Percentiles rank a stretch among this genome's conserved stretches.
Evolutionary conservation across 2,888 invertebrate genomes (phyloP).

Genomic region (Vandiemenella viatica): DNA sequence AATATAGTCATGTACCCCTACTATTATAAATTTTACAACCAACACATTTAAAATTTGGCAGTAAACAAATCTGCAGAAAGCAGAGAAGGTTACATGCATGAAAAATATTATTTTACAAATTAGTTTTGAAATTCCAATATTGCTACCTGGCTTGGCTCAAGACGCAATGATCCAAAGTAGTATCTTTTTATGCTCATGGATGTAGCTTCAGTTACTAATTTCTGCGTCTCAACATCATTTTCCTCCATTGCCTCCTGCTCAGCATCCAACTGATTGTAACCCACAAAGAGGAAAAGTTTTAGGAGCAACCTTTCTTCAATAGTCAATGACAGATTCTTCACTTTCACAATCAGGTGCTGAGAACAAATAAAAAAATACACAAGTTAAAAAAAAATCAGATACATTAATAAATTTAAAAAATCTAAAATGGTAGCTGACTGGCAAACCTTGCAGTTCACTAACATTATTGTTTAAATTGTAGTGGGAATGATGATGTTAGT

Average conservation of each 20-base stretch:
- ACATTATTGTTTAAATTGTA: no score
- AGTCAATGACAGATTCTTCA: constrained; percentile 69
- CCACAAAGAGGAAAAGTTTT: constrained; percentile 40
- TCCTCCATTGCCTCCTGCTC: constrained; percentile 47
- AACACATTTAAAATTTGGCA: no score
- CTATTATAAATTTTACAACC: no score
- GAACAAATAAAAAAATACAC: background rate
- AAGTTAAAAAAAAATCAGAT: background rate
- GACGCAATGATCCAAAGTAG: constrained; percentile 69
- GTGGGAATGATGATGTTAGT: no score
- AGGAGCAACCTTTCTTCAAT: constrained; percentile 75
- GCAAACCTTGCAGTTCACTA: no score
- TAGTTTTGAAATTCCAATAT: no score
- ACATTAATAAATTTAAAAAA: background rate
- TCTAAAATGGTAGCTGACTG: no score
- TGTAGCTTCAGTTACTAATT: constrained; percentile 63
- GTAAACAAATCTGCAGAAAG: no score
- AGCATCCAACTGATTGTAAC: constrained; percentile 33
- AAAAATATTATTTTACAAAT: no score
- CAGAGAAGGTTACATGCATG: no score
- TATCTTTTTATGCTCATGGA: constrained; percentile 68
- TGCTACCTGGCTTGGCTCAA: constrained; percentile 64
- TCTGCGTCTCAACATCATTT: constrained; percentile 64
- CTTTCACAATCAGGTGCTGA: constrained; percentile 59
- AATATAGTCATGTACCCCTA: no score